A percentile compares a stretch with the other conserved stretches of the same genome.
Conservation (phyloP, 2,113 vertebrate genomes). For the Rostratula benghalensis region DNA sequence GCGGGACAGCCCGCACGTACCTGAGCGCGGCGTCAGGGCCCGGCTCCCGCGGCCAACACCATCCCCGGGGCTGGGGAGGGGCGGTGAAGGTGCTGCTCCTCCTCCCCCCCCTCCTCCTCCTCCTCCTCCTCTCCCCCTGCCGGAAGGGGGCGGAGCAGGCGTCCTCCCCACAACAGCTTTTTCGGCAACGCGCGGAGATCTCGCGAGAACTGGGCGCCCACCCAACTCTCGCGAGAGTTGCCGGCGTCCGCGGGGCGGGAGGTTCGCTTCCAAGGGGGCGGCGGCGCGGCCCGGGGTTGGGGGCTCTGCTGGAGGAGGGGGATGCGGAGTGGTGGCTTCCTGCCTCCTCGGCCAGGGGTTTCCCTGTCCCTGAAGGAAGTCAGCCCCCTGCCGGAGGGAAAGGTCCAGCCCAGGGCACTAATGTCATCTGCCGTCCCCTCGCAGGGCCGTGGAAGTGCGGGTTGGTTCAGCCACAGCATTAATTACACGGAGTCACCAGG, state of each 20-base stretch:
- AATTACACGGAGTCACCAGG: rapidly evolving
- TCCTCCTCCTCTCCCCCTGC: background rate
- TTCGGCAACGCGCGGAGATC: no score
- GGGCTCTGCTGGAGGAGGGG: no score
- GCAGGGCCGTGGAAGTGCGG: rapidly evolving
- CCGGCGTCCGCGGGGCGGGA: no score
- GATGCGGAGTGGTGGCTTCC: background rate
- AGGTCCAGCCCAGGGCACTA: rapidly evolving
- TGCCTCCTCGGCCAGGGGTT: no score
- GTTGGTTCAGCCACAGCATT: rapidly evolving
- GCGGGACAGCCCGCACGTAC: background rate
- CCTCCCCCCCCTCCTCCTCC: background rate
- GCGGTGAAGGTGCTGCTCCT: no score
- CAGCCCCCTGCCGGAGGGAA: no score
- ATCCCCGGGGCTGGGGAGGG: background rate
- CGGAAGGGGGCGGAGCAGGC: no score
- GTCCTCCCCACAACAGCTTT: background rate
- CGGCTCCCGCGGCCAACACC: conserved; percentile 27
- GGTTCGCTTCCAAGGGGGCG: no score
- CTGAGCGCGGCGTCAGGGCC: conserved; percentile 17
- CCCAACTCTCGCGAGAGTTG: no score
- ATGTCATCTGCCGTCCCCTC: rapidly evolving
- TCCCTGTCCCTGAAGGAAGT: background rate
- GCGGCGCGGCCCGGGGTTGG: no score
- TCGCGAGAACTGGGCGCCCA: no score